Evolutionary conservation across 1,140 invertebrate genomes (phyloP).

Genomic region (Cylas formicarius): DNA sequence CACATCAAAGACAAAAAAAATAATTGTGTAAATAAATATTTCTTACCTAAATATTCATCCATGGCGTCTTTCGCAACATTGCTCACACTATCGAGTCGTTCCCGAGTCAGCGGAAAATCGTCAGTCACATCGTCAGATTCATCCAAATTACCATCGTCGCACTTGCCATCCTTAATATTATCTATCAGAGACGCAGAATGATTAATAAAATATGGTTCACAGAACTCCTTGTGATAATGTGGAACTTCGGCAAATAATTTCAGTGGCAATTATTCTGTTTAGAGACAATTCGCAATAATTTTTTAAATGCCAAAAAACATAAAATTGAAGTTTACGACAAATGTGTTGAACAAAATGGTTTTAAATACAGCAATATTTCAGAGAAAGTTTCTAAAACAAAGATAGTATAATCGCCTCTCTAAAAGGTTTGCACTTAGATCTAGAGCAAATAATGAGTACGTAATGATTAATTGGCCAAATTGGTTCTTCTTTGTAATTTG

Average conservation of each 20-base stretch:
- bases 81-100: constrained; percentile 59
- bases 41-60: constrained; percentile 59
- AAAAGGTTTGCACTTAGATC: too few relatives aligned
- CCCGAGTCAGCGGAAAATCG: constrained; percentile 41
- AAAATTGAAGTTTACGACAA: too few relatives aligned
- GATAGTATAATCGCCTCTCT: too few relatives aligned
- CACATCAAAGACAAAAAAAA: not conserved
- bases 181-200: constrained; percentile 10
- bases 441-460: too few relatives aligned
- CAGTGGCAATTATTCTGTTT: too few relatives aligned
- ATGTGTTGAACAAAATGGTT: too few relatives aligned
- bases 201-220: not conserved
- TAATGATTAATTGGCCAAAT: too few relatives aligned
- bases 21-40: not conserved
- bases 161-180: constrained; percentile 30
- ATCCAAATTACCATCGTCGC: constrained; percentile 21
- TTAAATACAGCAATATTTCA: too few relatives aligned
- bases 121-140: constrained; percentile 30
- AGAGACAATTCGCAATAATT: too few relatives aligned
- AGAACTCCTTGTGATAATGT: constrained; percentile 1
- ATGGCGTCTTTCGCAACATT: constrained; percentile 70
- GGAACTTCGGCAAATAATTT: not conserved
- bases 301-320: too few relatives aligned
- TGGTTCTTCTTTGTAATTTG: too few relatives aligned
- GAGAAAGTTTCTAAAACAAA: too few relatives aligned